Conservation (phyloP, 2,888 invertebrate genomes). For the Phaedon cochleariae region DNA sequence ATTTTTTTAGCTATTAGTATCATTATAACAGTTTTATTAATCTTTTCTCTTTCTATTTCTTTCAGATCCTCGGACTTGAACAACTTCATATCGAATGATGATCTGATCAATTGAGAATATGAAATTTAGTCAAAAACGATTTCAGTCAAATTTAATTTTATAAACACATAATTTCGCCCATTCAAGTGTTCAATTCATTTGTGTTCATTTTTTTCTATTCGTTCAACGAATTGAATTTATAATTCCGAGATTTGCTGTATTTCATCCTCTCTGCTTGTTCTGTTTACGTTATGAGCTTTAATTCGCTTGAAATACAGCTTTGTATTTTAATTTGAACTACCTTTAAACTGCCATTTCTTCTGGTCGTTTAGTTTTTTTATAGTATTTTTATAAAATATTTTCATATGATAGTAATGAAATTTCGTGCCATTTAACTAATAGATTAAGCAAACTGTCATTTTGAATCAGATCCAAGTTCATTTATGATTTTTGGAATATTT, state of each 20-base stretch:
- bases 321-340: constrained; percentile 40
- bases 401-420: constrained; percentile 52
- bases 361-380: constrained; percentile 56
- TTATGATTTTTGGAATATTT: constrained; percentile 33
- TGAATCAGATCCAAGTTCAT: constrained; percentile 46
- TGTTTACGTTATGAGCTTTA: constrained; percentile 43
- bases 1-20: background rate
- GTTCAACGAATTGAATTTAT: constrained; percentile 20
- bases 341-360: constrained; percentile 57
- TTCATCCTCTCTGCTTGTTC: constrained; percentile 41
- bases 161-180: constrained; percentile 29
- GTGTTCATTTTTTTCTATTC: constrained; percentile 52
- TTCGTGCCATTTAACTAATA: constrained; percentile 60
- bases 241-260: constrained; percentile 43
- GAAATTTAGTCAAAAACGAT: constrained; percentile 32
- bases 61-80: constrained; percentile 51
- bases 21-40: background rate
- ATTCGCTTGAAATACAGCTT: constrained; percentile 49
- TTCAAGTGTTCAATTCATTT: constrained; percentile 53
- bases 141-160: constrained; percentile 31
- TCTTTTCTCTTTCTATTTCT: constrained; percentile 33
- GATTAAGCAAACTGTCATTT: constrained; percentile 39
- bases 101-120: constrained; percentile 49
- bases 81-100: constrained; percentile 47
- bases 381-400: constrained; percentile 51